Evolutionary conservation across 53 echinoderm and acorn worm species (phyloP).

Genomic region (Hippasteria phrygiana): DNA sequence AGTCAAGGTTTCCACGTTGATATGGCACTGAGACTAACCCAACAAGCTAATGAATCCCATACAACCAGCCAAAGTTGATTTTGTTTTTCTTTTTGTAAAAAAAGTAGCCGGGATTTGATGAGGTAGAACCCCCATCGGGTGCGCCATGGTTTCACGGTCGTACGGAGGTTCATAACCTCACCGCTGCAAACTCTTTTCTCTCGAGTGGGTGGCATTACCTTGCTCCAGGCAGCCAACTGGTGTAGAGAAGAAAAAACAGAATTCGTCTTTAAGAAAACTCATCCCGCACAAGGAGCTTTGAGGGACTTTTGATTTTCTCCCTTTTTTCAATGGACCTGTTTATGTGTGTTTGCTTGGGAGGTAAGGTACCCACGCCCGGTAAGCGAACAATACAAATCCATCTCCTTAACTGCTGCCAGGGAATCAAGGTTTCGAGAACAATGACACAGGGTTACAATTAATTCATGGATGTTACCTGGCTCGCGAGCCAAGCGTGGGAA

Average conservation of each 20-base stretch:
- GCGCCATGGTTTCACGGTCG: not conserved
- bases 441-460: conserved; percentile 24
- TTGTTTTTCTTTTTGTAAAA: not conserved
- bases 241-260: not conserved
- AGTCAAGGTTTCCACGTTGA: not conserved
- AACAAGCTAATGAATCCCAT: not conserved
- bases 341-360: too few species aligned
- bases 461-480: conserved; percentile 38
- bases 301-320: not conserved
- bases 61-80: not conserved
- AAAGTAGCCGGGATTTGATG: not conserved
- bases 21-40: not conserved
- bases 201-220: conserved; percentile 30
- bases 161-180: not conserved
- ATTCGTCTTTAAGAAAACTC: not conserved
- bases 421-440: conserved; percentile 56
- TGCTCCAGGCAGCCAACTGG: conserved; percentile 10
- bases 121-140: not conserved
- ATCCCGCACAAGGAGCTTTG: not conserved
- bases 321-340: not conserved
- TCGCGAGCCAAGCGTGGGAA: conserved; percentile 45
- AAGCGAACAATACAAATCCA: not conserved
- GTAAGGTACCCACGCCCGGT: conserved; percentile 18
- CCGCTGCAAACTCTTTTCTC: not conserved
- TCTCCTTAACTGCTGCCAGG: not conserved